Evolutionary conservation across 2,888 invertebrate genomes (phyloP), one percentile per base, ranked within the genome.

Genomic region (Iselma pallidipennis): DNA sequence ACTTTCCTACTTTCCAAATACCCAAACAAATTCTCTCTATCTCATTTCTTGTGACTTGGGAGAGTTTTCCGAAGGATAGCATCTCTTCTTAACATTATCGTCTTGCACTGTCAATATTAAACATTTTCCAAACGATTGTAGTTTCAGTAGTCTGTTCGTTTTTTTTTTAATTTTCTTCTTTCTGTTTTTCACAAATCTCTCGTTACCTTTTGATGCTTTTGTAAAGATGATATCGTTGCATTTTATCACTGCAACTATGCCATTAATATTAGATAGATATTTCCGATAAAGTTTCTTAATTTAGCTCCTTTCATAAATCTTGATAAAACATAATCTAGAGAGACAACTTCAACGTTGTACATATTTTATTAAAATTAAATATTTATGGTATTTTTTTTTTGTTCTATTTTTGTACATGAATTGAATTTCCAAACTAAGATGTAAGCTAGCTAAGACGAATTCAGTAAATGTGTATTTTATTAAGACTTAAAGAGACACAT

Each of bases 91-190:
- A 63, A 68, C 64, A 64, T 67, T 67, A 64, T 67, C 67, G 65
- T 65, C 62, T 66, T 60, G 61, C 67, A 67, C 62, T 69, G 67
- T 69, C 66, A 69, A 69, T 69, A 69, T 67, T 66, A 69, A 67
- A 68, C 66, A 66, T 66, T 67, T 65, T 59, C 61, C 42, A 56
- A 54, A 50, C 60, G 61, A 21, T 45, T 21, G 59, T 66, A 57
- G 62, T 62, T 62, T 62, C n/a, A n/a, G n/a, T n/a, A n/a, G 57
- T 61, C 57, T 63, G n/a, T 65, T 54, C 59, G 33, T 51, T 56
- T 53, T 57, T 59, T 57, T 61, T 63, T 65, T 60, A 7, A 16
- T 4, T 37, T 37, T 6, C 5, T 16, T 37, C 5, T 16, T 37
- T 16, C 7, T 37, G 9, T 9, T 37, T 37, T 16, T 37, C 37